These are phyloP conservation scores for Lacerta agilis DNA, from an alignment of 2,797 vertebrate genomes.

Conservation along the genomic window DNA sequence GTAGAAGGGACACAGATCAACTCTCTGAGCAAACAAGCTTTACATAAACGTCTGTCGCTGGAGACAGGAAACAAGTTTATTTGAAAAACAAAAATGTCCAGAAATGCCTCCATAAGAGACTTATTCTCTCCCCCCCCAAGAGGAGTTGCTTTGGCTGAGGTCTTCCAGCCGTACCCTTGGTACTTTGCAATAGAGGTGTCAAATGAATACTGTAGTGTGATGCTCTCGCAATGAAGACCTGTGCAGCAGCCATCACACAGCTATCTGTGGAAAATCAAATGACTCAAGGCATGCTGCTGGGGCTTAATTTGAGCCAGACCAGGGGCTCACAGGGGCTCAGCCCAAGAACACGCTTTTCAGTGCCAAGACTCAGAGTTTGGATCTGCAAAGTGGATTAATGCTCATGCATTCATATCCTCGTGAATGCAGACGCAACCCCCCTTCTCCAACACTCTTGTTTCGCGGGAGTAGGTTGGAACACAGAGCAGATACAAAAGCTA, in stretches of 20 bases:
- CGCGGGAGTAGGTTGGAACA: neutral
- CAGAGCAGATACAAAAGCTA: neutral
- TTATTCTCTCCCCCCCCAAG: slow-evolving; percentile 2
- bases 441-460: neutral
- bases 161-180: slow-evolving; percentile 26
- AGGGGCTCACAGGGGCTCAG: neutral
- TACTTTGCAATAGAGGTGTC: slow-evolving; percentile 2
- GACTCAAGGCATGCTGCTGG: neutral
- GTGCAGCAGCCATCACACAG: neutral
- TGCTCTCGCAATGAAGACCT: neutral
- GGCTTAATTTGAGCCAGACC: neutral
- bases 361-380: neutral
- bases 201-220: slow-evolving; percentile 18
- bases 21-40: slow-evolving; percentile 66
- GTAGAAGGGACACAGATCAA: slow-evolving; percentile 34
- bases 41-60: slow-evolving; percentile 29
- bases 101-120: slow-evolving; percentile 11
- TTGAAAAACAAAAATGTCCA: slow-evolving; percentile 47
- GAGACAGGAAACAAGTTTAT: slow-evolving; percentile 59
- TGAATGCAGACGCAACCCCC: neutral
- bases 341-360: neutral
- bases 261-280: neutral
- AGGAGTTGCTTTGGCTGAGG: neutral
- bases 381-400: neutral
- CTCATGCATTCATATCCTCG: neutral